A percentile compares a stretch with the other conserved stretches of the same genome.
Conservation (phyloP, 2,888 invertebrate genomes). For the Acronicta alni region DNA sequence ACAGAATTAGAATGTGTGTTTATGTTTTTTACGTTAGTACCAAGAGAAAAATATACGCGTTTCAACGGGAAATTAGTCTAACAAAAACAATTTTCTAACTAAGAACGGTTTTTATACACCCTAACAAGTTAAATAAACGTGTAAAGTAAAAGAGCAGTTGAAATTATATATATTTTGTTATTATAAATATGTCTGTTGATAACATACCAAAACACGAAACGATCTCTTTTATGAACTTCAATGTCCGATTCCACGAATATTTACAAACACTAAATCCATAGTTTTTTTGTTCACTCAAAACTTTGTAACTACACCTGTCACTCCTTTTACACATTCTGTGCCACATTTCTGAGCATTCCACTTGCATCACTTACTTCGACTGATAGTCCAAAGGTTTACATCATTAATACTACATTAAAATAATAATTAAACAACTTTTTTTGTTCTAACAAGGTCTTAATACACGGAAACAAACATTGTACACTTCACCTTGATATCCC, state of each 20-base stretch:
- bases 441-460: slow-evolving; percentile 41
- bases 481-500: slow-evolving; percentile 41
- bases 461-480: slow-evolving; percentile 43
- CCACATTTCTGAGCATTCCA: slow-evolving; percentile 65
- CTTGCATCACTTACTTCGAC: slow-evolving; percentile 28
- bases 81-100: slow-evolving; percentile 4
- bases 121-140: slow-evolving; percentile 3
- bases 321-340: slow-evolving; percentile 66
- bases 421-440: slow-evolving; percentile 31
- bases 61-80: background rate
- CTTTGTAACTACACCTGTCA: slow-evolving; percentile 58
- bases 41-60: slow-evolving; percentile 7
- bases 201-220: slow-evolving; percentile 79
- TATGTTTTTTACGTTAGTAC: slow-evolving; percentile 16
- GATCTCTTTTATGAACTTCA: slow-evolving; percentile 63
- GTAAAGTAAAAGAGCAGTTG: background rate
- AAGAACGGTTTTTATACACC: background rate
- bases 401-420: slow-evolving; percentile 49
- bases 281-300: slow-evolving; percentile 58
- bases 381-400: slow-evolving; percentile 25
- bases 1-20: slow-evolving; percentile 24
- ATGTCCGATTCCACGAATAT: slow-evolving; percentile 60
- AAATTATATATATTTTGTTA: background rate
- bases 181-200: slow-evolving; percentile 2
- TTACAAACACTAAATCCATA: slow-evolving; percentile 53